phyloP scores from a whole-genome alignment of 2,113 vertebrate genomes.

The Ameiurus melas region DNA sequence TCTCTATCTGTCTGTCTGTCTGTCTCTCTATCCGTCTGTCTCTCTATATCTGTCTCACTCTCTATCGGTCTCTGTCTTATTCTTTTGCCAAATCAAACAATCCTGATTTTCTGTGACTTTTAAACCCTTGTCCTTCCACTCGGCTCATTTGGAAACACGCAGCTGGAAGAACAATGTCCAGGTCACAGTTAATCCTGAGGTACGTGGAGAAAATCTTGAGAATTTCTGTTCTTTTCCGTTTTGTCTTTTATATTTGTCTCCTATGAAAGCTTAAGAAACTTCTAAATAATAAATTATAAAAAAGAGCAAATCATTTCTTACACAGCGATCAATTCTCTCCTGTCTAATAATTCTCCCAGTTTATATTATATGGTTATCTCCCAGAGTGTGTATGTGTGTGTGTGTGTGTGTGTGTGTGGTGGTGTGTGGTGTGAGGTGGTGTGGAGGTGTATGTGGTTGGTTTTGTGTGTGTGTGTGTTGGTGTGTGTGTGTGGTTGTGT shows the following conservation, averaged over 20 bases:
- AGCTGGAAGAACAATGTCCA: slow-evolving; percentile 42
- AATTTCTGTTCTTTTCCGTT: not conserved
- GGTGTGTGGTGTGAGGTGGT: too few relatives aligned
- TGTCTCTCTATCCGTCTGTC: not conserved
- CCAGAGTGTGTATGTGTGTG: too few relatives aligned
- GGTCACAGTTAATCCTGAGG: slow-evolving; percentile 47
- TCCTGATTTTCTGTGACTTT: slow-evolving; percentile 56
- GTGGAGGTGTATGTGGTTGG: too few relatives aligned
- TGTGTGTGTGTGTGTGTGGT: too few relatives aligned
- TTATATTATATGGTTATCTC: not conserved
- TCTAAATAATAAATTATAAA: not conserved
- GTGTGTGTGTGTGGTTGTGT: too few relatives aligned
- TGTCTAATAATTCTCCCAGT: not conserved
- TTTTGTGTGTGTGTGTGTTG: too few relatives aligned
- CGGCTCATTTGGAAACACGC: slow-evolving; percentile 2
- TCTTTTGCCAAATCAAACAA: slow-evolving; percentile 70
- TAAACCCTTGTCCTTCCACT: slow-evolving; percentile 42
- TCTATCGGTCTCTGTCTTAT: not conserved
- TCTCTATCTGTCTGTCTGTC: too few relatives aligned
- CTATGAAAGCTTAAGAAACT: not conserved
- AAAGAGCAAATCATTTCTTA: not conserved
- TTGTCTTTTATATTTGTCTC: not conserved
- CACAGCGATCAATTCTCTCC: not conserved
- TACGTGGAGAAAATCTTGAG: slow-evolving; percentile 32
- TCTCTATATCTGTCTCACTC: not conserved